Percentiles rank a stretch among this genome's conserved stretches.
phyloP scores from a whole-genome alignment of 37 sponge, comb jelly and placozoan genomes.

The Beroe forskalii region DNA sequence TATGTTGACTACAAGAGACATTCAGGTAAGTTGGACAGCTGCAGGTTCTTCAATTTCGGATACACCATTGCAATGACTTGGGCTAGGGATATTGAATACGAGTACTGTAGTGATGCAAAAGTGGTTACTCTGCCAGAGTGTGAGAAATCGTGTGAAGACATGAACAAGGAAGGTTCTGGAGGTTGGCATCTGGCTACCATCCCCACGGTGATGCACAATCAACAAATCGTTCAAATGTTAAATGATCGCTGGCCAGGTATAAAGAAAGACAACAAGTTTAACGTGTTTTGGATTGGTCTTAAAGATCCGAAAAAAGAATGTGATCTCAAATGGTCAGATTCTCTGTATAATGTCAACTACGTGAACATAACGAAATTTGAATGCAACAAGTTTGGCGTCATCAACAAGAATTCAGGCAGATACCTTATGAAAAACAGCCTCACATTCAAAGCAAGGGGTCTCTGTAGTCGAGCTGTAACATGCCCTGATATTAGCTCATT shows the following conservation, averaged over 20 bases:
- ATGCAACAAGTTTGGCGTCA: background rate
- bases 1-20: background rate
- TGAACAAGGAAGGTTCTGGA: background rate
- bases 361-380: background rate
- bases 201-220: background rate
- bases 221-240: background rate
- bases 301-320: background rate
- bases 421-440: background rate
- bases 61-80: background rate
- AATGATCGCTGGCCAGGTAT: background rate
- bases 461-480: too few relatives aligned
- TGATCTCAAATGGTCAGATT: background rate
- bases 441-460: background rate
- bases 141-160: background rate
- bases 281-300: slow-evolving; percentile 1
- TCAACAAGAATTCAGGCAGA: slow-evolving; percentile 5
- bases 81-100: background rate
- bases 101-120: background rate
- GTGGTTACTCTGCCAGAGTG: background rate
- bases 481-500: background rate
- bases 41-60: background rate
- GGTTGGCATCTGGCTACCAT: too few relatives aligned
- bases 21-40: background rate
- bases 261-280: background rate
- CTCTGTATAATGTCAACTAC: background rate